Percentiles rank a stretch among this genome's conserved stretches.
Evolutionary conservation across 2,888 invertebrate species (phyloP).

Genomic region (Lasioglossum pauxillum): DNA sequence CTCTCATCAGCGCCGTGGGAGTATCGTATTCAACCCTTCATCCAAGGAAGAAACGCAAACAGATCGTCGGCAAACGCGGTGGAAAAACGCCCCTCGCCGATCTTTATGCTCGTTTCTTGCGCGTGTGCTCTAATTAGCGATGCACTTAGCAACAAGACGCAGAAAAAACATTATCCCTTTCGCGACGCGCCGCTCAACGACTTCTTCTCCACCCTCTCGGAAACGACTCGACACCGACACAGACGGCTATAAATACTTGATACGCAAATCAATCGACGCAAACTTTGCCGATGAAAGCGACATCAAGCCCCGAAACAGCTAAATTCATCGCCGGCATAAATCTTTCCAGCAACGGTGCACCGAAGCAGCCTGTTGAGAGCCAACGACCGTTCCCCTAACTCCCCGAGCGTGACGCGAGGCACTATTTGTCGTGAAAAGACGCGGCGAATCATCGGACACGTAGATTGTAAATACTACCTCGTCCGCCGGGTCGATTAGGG

Average conservation of each 20-base stretch:
- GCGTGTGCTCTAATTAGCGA: neutral
- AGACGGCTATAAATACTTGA: neutral
- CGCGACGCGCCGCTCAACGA: neutral
- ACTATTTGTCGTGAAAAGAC: conserved; percentile 36
- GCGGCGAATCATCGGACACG: conserved; percentile 29
- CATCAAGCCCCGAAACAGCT: conserved; percentile 14
- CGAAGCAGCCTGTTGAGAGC: conserved; percentile 43
- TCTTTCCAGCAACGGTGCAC: conserved; percentile 49
- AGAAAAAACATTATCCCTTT: neutral
- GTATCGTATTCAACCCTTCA: neutral
- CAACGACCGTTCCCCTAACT: conserved; percentile 59
- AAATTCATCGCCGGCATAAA: conserved; percentile 44
- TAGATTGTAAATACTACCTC: conserved; percentile 15
- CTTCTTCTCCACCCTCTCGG: neutral
- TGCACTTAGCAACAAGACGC: neutral
- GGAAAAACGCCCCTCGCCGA: neutral
- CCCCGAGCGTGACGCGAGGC: conserved; percentile 51
- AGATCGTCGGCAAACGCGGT: neutral
- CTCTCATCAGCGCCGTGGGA: neutral
- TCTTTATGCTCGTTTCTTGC: neutral
- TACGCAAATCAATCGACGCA: neutral
- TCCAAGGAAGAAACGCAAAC: neutral
- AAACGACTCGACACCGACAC: neutral
- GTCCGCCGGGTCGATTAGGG: neutral
- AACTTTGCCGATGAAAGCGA: conserved; percentile 16